Evolutionary conservation across 2,888 invertebrate species (phyloP), one percentile per base, ranked within the genome.

Genomic region (Lysandra coridon): DNA sequence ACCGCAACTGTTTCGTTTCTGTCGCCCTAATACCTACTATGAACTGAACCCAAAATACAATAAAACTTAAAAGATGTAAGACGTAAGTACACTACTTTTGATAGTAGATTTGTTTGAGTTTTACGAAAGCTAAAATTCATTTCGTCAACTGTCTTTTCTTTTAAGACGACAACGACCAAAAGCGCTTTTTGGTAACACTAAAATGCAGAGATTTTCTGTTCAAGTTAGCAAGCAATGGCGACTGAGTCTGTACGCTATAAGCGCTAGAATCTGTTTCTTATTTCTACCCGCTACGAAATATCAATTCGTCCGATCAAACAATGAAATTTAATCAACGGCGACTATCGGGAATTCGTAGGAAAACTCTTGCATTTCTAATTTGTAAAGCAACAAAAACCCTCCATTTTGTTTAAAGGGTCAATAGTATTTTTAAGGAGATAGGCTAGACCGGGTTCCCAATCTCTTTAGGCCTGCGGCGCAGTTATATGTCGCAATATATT

Each of bases 291-390:
- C 69, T 69, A 33, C 69, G 33, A 69, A 33, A 69, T 33, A 69
- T 33, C 69, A 64, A 64, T 64, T 33, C 64, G 30, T 64, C 12
- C 64, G 30, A 30, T 30, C 64, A 69, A 69, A 69, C 69, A 69
- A 69, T 37, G 33, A 69, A 69, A 69, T 69, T 69, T 69, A 14
- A 69, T 69, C 69, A 69, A 69, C 69, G 33, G 33, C 69, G 69
- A 33, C 33, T 69, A 69, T 69, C 17, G 4, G 33, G 5, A 37
- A 69, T 69, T 17, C 33, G 33, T 69, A 37, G 69, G 69, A 33
- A 33, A 69, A 33, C 69, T 33, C 14, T 33, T 69, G 69, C 33
- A 33, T 69, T 33, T 30, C 30, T 64, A 64, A 64, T 64, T 64
- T 64, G 62, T 62, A 62, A 62, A 12, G 23, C 23, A 62, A 62